phyloP scores from a whole-genome alignment of 2,888 invertebrate genomes.

The Stenichneumon culpator region DNA sequence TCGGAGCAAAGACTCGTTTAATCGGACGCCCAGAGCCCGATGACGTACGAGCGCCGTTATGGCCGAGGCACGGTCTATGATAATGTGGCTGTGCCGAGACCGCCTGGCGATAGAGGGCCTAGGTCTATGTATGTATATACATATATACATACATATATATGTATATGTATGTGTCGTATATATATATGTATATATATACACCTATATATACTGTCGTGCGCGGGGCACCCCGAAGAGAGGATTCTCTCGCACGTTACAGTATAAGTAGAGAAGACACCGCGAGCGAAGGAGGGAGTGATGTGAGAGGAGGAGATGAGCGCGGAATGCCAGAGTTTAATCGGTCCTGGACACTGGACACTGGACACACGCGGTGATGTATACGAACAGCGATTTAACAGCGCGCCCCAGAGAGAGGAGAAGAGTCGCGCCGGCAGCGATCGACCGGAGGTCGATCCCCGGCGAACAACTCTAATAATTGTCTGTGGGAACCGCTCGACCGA shows the following conservation, averaged over 20 bases:
- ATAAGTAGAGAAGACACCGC: background rate
- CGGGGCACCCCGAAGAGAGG: slow-evolving; percentile 46
- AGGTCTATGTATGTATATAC: background rate
- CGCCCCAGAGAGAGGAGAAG: slow-evolving; percentile 24
- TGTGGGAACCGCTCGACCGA: slow-evolving; percentile 64
- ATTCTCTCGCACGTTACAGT: background rate
- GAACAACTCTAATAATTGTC: slow-evolving; percentile 60
- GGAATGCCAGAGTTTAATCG: slow-evolving; percentile 63
- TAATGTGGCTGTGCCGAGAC: slow-evolving; percentile 53
- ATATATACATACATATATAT: too few relatives aligned
- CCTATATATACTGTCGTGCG: slow-evolving; percentile 2
- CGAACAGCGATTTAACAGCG: slow-evolving; percentile 53
- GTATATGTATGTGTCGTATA: too few relatives aligned
- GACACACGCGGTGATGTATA: slow-evolving; percentile 59
- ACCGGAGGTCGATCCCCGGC: slow-evolving; percentile 56
- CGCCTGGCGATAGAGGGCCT: slow-evolving; percentile 37
- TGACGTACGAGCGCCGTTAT: slow-evolving; percentile 70
- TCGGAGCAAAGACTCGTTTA: slow-evolving; percentile 64
- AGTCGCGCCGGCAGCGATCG: slow-evolving; percentile 50
- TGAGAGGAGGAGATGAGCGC: slow-evolving; percentile 44
- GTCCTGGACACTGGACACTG: slow-evolving; percentile 57
- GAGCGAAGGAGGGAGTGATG: slow-evolving; percentile 14
- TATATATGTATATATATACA: background rate
- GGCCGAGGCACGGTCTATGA: slow-evolving; percentile 55
- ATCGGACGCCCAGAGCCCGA: slow-evolving; percentile 64